A percentile compares a stretch with the other conserved stretches of the same genome.
Conservation (phyloP, 1,140 invertebrate genomes). For the Hypsibius dujardini region DNA sequence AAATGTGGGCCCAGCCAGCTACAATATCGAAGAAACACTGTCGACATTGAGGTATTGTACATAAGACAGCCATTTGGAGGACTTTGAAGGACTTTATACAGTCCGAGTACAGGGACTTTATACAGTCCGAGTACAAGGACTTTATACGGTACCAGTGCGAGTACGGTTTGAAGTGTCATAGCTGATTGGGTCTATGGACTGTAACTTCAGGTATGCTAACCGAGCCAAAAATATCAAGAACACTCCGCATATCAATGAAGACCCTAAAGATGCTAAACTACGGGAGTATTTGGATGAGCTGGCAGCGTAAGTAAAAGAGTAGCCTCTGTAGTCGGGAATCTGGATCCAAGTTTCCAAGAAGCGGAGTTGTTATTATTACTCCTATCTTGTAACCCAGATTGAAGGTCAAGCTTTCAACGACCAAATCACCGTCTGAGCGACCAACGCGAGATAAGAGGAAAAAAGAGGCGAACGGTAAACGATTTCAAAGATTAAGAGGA, state of each 20-base stretch:
- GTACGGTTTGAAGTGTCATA: constrained; percentile 8
- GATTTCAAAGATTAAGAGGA: neutral
- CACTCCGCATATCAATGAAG: constrained; percentile 82
- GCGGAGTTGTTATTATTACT: no score
- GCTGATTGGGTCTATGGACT: neutral
- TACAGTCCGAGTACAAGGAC: no score
- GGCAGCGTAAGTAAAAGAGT: constrained; percentile 38
- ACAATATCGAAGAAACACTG: constrained; percentile 86
- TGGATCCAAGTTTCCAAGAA: no score
- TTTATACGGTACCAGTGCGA: no score
- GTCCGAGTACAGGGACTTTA: no score
- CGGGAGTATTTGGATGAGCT: constrained; percentile 73
- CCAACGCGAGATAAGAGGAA: no score
- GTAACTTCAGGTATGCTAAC: constrained; percentile 54
- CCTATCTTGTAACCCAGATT: no score
- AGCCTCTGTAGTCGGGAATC: no score
- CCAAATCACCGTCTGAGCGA: no score
- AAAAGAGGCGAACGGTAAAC: neutral
- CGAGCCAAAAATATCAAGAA: constrained; percentile 91
- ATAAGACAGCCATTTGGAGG: neutral
- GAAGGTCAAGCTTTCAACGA: no score
- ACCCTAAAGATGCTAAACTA: constrained; percentile 75
- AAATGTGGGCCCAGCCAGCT: constrained; percentile 81
- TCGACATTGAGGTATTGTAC: constrained; percentile 56
- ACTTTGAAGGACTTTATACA: constrained; percentile 14